Evolutionary conservation across 1,140 invertebrate genomes (phyloP), one percentile per base, ranked within the genome.

Genomic region (Chironomus tepperi): DNA sequence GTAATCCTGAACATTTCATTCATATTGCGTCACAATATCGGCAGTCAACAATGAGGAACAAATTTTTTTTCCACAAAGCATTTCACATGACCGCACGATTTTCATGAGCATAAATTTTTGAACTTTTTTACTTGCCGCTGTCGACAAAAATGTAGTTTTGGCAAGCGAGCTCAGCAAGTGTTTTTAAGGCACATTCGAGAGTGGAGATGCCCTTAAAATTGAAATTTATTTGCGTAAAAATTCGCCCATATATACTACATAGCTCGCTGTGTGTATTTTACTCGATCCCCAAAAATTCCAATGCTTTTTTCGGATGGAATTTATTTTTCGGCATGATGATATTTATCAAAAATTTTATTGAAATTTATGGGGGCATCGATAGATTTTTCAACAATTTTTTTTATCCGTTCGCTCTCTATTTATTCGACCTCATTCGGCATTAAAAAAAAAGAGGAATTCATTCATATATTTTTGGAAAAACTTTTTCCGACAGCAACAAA

Each of bases 341-440:
- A 57, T 57, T 57, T 57, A 57, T 57, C 47, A 57, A 57, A 57
- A 57, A 57, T 57, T 57, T 57, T 57, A 57, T 57, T 57, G 47
- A 57, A 57, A 57, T 57, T 57, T 57, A 57, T 57, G 47, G n/a
- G 47, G 47, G 12, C 47, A 57, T 57, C 47, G 47, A 57, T 57
- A 57, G 47, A 57, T 57, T 15, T 57, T 57, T 57, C 43, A 47
- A 47, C 43, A 43, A 43, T 47, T 47, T 57, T 57, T 57, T 15
- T 57, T n/a, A 15, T 0, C 9, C 12, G 1, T 3, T 15, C 10
- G 43, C 7, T 47, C 15, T 1, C 43, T 47, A 47, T 47, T 47
- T 9, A 10, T 47, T 9, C 43, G 43, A 10, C 9, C 15, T 10
- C 24, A 34, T 34, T 34, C 24, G 24, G 5, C 2, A 34, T 34